Conservation (phyloP, 2,113 vertebrate genomes). For the Sigmodon hispidus region DNA sequence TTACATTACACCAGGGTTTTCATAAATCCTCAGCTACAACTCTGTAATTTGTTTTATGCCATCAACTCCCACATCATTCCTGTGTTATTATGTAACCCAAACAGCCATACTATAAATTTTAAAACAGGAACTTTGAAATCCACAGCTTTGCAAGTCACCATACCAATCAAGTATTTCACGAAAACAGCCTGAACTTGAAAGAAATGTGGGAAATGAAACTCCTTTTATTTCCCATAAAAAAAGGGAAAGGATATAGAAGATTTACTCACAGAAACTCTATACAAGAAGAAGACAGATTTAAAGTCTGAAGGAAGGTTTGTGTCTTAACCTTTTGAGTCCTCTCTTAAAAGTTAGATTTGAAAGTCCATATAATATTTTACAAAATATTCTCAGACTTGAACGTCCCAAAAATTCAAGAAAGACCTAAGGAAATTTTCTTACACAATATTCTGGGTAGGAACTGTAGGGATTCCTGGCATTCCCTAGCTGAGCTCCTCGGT, state of each 20-base stretch:
- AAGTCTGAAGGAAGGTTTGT: neutral
- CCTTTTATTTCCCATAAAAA: neutral
- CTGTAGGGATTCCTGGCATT: too few species aligned
- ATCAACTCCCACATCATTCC: slow-evolving; percentile 60
- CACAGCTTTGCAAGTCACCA: neutral
- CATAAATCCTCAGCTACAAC: slow-evolving; percentile 64
- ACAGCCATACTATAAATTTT: slow-evolving; percentile 26
- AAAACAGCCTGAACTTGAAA: neutral
- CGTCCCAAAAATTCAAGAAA: neutral
- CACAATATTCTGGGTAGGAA: neutral
- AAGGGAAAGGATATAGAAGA: neutral
- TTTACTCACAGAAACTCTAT: neutral
- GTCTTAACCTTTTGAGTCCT: neutral
- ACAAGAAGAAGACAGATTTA: neutral
- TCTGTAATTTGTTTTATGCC: slow-evolving; percentile 58
- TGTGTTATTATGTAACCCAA: slow-evolving; percentile 55
- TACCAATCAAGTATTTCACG: neutral
- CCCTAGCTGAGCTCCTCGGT: too few species aligned
- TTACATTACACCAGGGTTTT: neutral
- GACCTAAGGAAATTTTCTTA: neutral
- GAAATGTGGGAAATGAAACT: neutral
- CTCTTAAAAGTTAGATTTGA: neutral
- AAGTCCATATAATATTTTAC: neutral
- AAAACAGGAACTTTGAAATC: neutral
- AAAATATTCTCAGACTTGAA: neutral